A percentile compares a stretch with the other conserved stretches of the same genome.
Conservation (phyloP, 2,888 invertebrate species). For the Sphecodes monilicornis region DNA sequence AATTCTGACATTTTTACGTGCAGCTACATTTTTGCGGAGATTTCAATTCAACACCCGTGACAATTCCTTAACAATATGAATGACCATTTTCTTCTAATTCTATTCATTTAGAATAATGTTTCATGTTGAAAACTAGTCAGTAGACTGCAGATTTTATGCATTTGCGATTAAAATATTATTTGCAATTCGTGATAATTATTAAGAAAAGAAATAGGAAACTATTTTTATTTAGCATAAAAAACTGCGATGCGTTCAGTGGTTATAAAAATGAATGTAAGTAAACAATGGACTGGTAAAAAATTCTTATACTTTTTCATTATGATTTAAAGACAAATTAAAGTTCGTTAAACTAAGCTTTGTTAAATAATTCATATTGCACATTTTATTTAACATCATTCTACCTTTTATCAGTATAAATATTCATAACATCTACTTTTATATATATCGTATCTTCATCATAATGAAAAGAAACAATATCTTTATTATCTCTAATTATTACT, state of each 20-base stretch:
- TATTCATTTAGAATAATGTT: not conserved
- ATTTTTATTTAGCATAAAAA: too few relatives aligned
- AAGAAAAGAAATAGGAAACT: too few relatives aligned
- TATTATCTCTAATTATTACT: not conserved
- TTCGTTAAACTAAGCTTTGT: not conserved
- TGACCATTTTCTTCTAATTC: not conserved
- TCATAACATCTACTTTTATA: not conserved
- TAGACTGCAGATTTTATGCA: too few relatives aligned
- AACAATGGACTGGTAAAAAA: not conserved
- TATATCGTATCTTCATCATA: not conserved
- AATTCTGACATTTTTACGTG: not conserved
- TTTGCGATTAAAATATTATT: not conserved
- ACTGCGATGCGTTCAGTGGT: not conserved
- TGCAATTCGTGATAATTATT: too few relatives aligned
- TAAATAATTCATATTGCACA: not conserved
- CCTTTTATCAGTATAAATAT: not conserved
- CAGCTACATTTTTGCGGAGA: not conserved
- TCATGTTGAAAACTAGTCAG: too few relatives aligned
- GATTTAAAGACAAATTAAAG: not conserved
- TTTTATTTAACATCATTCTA: not conserved
- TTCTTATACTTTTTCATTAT: not conserved
- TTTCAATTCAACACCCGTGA: not conserved
- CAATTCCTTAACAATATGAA: not conserved
- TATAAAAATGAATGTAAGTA: not conserved
- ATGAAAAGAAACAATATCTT: not conserved